A percentile compares a stretch with the other conserved stretches of the same genome.
phyloP scores from a whole-genome alignment of 2,888 invertebrate genomes.

The Cantharis nigra region DNA sequence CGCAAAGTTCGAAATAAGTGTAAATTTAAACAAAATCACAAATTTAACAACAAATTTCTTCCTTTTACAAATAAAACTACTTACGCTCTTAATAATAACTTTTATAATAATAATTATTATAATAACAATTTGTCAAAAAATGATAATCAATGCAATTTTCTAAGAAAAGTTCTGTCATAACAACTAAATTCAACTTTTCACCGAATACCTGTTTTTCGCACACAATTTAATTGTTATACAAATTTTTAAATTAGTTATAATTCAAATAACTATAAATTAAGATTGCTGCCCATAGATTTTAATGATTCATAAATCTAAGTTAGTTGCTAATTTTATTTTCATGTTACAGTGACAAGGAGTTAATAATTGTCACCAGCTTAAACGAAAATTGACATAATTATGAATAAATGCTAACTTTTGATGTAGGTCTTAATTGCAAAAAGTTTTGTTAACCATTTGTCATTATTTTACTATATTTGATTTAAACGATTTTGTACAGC shows the following conservation, averaged over 20 bases:
- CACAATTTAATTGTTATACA: background rate
- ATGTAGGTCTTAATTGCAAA: background rate
- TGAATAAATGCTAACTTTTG: background rate
- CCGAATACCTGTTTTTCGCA: background rate
- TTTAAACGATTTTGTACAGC: no score
- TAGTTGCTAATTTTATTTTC: background rate
- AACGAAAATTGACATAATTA: background rate
- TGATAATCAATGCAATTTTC: no score
- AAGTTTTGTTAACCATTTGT: background rate
- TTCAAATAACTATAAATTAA: background rate
- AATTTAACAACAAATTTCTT: no score
- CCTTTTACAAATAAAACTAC: no score
- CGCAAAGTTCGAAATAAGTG: no score
- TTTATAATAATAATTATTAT: no score
- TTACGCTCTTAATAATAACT: no score
- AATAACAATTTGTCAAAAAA: no score
- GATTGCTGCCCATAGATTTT: background rate
- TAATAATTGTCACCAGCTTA: background rate
- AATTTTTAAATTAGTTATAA: background rate
- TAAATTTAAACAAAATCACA: no score
- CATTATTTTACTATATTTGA: no score
- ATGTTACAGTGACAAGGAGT: background rate
- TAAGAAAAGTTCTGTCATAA: no score
- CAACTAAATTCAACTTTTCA: no score
- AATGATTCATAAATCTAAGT: background rate